Conservation (phyloP, 1,140 invertebrate species). For the Nasonia giraulti region DNA sequence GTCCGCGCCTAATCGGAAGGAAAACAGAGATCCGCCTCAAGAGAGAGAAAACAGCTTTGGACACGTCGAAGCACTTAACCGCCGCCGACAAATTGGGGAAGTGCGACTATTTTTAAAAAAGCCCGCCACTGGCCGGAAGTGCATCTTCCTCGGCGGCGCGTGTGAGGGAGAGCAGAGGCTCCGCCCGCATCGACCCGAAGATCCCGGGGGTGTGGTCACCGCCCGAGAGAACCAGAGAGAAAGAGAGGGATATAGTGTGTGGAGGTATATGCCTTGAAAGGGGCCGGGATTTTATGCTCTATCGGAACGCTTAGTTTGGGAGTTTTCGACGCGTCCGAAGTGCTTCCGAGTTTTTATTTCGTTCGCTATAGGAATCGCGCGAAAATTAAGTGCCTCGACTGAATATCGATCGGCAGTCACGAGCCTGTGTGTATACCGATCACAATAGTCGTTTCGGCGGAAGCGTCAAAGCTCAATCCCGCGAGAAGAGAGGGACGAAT, state of each 20-base stretch:
- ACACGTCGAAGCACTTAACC: conserved; percentile 17
- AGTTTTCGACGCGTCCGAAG: not conserved
- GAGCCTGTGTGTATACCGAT: not conserved
- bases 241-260: not conserved
- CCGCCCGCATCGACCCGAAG: not conserved
- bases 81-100: conserved; percentile 11
- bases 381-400: too few relatives aligned
- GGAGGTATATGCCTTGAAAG: not conserved
- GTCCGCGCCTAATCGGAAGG: conserved; percentile 14
- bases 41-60: not conserved
- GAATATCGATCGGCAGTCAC: not conserved
- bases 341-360: too few relatives aligned
- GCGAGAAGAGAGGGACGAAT: not conserved
- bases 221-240: too few relatives aligned
- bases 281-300: not conserved
- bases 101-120: conserved; percentile 16
- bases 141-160: conserved; percentile 8
- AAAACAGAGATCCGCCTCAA: not conserved
- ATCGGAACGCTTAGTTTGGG: not conserved
- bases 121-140: not conserved
- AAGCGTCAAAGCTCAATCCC: not conserved
- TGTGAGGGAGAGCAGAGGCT: not conserved
- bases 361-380: too few relatives aligned
- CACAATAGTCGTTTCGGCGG: not conserved
- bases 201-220: conserved; percentile 10